These are phyloP conservation scores for Gymnodraco acuticeps DNA, from an alignment of 2,797 vertebrate species.

Conservation along the genomic window DNA sequence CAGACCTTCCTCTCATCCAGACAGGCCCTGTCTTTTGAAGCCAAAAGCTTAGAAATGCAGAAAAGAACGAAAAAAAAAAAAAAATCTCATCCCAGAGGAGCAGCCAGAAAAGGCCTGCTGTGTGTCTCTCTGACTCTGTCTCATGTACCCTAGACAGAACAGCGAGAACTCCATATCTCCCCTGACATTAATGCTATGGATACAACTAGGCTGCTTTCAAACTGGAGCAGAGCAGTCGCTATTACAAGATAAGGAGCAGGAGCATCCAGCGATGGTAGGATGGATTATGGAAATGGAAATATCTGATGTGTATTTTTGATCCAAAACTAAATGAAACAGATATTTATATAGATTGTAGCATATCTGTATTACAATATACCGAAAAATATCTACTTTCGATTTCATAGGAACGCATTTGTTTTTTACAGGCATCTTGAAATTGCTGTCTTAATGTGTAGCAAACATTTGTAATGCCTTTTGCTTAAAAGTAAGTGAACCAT, in stretches of 20 bases:
- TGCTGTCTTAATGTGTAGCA: neutral
- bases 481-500: neutral
- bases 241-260: constrained; percentile 67
- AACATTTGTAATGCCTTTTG: neutral
- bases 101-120: constrained; percentile 63
- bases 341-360: neutral
- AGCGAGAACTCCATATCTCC: constrained; percentile 69
- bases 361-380: constrained; percentile 4
- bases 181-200: constrained; percentile 77
- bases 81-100: constrained; percentile 64
- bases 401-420: neutral
- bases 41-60: constrained; percentile 78
- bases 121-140: constrained; percentile 57
- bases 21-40: constrained; percentile 76
- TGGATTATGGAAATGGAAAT: constrained; percentile 37
- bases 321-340: constrained; percentile 3
- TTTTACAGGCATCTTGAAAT: neutral
- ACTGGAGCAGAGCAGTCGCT: constrained; percentile 53
- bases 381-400: neutral
- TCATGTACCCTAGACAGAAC: constrained; percentile 64
- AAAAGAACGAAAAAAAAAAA: constrained; percentile 44
- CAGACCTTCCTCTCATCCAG: constrained; percentile 74
- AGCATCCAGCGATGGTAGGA: constrained; percentile 39
- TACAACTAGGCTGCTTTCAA: constrained; percentile 69
- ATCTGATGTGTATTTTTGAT: constrained; percentile 20